Conservation (phyloP, 2,113 vertebrate species). For the Tretioscincus oriximinensis region DNA sequence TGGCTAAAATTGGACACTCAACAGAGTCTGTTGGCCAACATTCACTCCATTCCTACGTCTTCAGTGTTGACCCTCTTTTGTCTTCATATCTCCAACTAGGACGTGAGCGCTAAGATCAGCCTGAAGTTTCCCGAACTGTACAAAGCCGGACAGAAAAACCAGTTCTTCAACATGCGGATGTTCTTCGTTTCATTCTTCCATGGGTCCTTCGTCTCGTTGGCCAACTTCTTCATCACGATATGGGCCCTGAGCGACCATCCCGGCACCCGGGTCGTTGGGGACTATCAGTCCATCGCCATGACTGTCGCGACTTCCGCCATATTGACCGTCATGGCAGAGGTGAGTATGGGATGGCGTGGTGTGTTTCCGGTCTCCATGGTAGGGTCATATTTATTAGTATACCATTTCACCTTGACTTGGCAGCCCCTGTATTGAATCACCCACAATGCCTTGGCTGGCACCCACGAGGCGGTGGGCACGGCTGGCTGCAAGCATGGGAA, state of each 20-base stretch:
- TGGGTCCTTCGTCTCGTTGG: slow-evolving; percentile 76
- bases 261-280: slow-evolving; percentile 36
- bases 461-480: too few species aligned
- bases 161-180: slow-evolving; percentile 79
- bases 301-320: slow-evolving; percentile 74
- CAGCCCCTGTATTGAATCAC: too few species aligned
- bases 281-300: slow-evolving; percentile 84
- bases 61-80: too few species aligned
- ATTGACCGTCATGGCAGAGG: slow-evolving; percentile 81
- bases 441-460: too few species aligned
- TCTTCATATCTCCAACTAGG: slow-evolving; percentile 62
- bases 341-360: slow-evolving; percentile 38
- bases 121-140: slow-evolving; percentile 82
- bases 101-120: slow-evolving; percentile 78
- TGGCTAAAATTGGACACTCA: too few species aligned
- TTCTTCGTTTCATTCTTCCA: slow-evolving; percentile 75
- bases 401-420: too few species aligned
- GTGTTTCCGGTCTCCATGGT: too few species aligned
- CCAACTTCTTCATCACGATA: slow-evolving; percentile 80
- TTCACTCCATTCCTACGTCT: too few species aligned
- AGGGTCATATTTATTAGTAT: too few species aligned
- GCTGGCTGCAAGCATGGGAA: too few species aligned
- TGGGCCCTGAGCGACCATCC: slow-evolving; percentile 69
- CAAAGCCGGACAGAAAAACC: slow-evolving; percentile 69
- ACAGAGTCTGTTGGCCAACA: too few species aligned